Conservation (phyloP, 2,888 invertebrate genomes). For the Gisinianus flammeolus region DNA sequence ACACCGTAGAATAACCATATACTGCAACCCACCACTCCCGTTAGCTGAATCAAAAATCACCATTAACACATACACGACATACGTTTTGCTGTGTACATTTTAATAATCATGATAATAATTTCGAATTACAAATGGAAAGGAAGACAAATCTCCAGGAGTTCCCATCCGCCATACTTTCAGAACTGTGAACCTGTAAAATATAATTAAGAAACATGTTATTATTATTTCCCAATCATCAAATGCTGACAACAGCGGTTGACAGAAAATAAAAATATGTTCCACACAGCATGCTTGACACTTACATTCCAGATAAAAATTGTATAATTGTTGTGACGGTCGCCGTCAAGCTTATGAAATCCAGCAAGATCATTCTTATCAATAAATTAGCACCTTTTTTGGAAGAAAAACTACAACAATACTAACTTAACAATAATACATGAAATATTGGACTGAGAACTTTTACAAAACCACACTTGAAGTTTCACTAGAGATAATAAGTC, state of each 20-base stretch:
- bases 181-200: slow-evolving; percentile 49
- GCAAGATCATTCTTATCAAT: slow-evolving; percentile 60
- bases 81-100: no score
- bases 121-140: slow-evolving; percentile 56
- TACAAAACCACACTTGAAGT: no score
- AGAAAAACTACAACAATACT: no score
- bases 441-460: no score
- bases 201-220: not conserved
- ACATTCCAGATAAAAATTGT: slow-evolving; percentile 86
- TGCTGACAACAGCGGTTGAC: no score
- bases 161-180: slow-evolving; percentile 49
- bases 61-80: no score
- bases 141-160: slow-evolving; percentile 50
- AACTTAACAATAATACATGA: not conserved
- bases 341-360: slow-evolving; percentile 70
- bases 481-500: not conserved
- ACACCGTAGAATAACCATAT: slow-evolving; percentile 54
- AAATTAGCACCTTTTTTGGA: no score
- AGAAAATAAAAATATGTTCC: no score
- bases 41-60: no score
- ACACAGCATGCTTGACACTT: slow-evolving; percentile 63
- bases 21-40: slow-evolving; percentile 67
- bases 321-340: slow-evolving; percentile 80
- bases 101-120: no score
- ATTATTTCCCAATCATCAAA: no score